Conservation (phyloP, 1,140 invertebrate species). For the Heliconius hewitsoni region DNA sequence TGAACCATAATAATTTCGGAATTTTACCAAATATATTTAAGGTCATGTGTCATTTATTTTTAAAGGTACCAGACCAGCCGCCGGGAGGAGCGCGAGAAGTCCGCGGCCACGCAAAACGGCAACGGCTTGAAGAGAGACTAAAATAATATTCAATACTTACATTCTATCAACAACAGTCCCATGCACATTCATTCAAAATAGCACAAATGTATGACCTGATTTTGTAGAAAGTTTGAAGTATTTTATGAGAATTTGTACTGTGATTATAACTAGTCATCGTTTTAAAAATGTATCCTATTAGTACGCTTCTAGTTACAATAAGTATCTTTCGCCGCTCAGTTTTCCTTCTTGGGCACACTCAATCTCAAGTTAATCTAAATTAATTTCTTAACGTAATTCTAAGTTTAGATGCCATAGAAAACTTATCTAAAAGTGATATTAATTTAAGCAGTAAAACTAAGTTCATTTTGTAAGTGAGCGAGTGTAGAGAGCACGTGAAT, state of each 20-base stretch:
- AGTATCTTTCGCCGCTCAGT: background rate
- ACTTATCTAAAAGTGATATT: conserved; percentile 76
- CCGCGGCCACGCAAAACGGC: conserved; percentile 79
- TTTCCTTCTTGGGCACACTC: conserved; percentile 7
- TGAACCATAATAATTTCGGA: too few relatives aligned
- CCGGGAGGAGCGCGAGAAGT: conserved; percentile 78
- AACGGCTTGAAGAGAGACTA: conserved; percentile 85
- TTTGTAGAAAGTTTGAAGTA: conserved; percentile 9
- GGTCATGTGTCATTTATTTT: conserved; percentile 5
- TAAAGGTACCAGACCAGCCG: conserved; percentile 83
- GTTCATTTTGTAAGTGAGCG: conserved; percentile 65
- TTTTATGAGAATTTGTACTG: conserved; percentile 21
- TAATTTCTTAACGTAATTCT: conserved; percentile 23
- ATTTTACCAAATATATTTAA: too few relatives aligned
- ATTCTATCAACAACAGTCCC: conserved; percentile 15
- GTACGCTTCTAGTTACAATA: conserved; percentile 1
- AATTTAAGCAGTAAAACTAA: conserved; percentile 72
- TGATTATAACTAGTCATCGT: conserved; percentile 21
- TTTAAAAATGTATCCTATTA: conserved; percentile 13
- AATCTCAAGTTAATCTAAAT: conserved; percentile 35
- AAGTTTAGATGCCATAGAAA: conserved; percentile 42
- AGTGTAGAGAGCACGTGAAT: conserved; percentile 38
- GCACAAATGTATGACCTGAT: conserved; percentile 10
- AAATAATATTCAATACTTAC: background rate
- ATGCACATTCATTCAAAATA: conserved; percentile 1